Evolutionary conservation across 2,113 vertebrate genomes (phyloP).

Genomic region (Aegotheles bennettii): DNA sequence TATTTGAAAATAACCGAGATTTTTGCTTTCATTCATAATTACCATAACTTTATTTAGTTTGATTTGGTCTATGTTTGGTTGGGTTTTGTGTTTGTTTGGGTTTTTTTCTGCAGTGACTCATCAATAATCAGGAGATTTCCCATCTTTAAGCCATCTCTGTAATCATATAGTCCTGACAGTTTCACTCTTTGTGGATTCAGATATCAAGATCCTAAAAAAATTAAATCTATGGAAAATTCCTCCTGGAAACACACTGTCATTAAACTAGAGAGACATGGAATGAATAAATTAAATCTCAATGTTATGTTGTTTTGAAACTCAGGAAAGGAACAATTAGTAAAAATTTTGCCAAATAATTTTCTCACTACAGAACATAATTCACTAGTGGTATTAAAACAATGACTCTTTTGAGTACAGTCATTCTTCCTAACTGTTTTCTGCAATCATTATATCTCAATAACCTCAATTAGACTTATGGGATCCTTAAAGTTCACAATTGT

Average conservation of each 20-base stretch:
- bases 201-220: neutral
- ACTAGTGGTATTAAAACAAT: neutral
- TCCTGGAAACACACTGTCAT: neutral
- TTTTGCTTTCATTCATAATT: neutral
- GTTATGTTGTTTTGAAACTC: neutral
- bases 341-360: too few species aligned
- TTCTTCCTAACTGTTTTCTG: neutral
- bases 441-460: neutral
- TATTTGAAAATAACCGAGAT: neutral
- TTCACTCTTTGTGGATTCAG: neutral
- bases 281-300: neutral
- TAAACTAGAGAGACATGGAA: neutral
- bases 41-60: neutral
- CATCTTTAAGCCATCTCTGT: neutral
- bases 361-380: neutral
- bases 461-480: neutral
- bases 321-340: too few species aligned
- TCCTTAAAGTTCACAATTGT: neutral
- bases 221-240: neutral
- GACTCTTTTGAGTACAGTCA: neutral
- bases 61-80: accelerated
- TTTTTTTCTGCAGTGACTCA: neutral
- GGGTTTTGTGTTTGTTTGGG: accelerated
- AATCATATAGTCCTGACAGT: neutral
- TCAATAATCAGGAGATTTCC: neutral